Percentiles rank a stretch among this genome's conserved stretches.
These are phyloP conservation scores for Drosophila leontia DNA, from an alignment of 1,140 invertebrate species.

Conservation along the genomic window DNA sequence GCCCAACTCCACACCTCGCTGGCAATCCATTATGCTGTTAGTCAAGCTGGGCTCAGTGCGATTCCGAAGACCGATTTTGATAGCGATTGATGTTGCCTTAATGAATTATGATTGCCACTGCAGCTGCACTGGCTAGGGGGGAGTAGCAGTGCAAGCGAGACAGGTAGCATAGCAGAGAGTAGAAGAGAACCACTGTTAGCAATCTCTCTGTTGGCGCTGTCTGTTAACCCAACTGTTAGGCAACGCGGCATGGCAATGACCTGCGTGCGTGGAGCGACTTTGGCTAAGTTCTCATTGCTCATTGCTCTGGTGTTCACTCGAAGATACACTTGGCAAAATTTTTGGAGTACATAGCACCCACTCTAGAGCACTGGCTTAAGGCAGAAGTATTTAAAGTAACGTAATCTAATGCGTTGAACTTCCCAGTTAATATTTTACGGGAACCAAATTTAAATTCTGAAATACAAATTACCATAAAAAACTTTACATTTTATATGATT, in stretches of 20 bases:
- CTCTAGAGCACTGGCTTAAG: not conserved
- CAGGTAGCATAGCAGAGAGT: conserved; percentile 18
- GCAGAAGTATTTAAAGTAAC: too few species aligned
- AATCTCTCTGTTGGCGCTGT: not conserved
- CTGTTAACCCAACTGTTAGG: conserved; percentile 36
- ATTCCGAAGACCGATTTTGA: conserved; percentile 26
- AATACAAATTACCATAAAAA: not conserved
- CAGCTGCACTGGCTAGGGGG: not conserved
- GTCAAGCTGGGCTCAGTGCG: conserved; percentile 38
- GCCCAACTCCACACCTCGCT: conserved; percentile 28
- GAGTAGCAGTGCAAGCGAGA: not conserved
- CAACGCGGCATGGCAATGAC: conserved; percentile 53
- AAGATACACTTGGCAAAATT: conserved; percentile 7
- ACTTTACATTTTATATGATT: not conserved
- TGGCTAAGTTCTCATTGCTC: conserved; percentile 41
- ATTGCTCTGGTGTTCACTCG: conserved; percentile 32
- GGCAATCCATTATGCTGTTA: conserved; percentile 65
- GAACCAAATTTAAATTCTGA: too few species aligned
- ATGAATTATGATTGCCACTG: conserved; percentile 71
- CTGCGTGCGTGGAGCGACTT: conserved; percentile 48
- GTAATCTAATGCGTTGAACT: not conserved
- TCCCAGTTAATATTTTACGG: not conserved
- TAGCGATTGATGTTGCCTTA: conserved; percentile 68
- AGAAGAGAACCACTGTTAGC: conserved; percentile 31
- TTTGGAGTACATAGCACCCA: not conserved